phyloP scores from a whole-genome alignment of 2,113 vertebrate genomes.

The Ceuthmochares aereus region DNA sequence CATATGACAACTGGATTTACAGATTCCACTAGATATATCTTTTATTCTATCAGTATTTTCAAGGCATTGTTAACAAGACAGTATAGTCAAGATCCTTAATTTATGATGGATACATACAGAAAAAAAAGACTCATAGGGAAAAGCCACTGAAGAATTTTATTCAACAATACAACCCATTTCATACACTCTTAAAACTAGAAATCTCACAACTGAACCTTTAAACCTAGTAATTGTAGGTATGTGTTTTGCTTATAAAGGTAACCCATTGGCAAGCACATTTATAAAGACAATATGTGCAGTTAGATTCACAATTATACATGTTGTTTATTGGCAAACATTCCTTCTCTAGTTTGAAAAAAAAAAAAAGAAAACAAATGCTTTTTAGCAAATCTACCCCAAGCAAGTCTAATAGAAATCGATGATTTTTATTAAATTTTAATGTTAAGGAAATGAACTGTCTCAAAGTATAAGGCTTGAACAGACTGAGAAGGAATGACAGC shows the following conservation, averaged over 20 bases:
- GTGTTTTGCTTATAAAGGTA: neutral
- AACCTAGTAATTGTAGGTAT: neutral
- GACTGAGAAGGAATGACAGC: constrained; percentile 3
- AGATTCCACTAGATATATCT: neutral
- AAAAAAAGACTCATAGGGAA: neutral
- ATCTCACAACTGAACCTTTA: neutral
- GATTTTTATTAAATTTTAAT: constrained; percentile 51
- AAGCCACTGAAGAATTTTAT: neutral
- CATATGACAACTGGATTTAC: neutral
- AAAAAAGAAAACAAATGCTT: neutral
- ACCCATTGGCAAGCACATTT: neutral
- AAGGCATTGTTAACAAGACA: neutral
- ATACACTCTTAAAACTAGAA: neutral
- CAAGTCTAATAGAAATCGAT: neutral
- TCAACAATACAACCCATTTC: neutral
- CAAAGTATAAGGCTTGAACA: neutral
- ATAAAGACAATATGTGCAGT: neutral
- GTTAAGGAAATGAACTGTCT: constrained; percentile 40
- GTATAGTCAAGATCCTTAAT: neutral
- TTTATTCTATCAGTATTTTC: neutral
- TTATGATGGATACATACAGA: neutral
- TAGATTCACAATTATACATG: neutral
- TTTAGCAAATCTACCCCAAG: neutral
- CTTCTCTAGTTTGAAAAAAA: neutral
- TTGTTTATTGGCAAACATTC: neutral